A percentile compares a stretch with the other conserved stretches of the same genome.
phyloP scores from a whole-genome alignment of 1,140 invertebrate genomes.

The Drosophila grimshawi region DNA sequence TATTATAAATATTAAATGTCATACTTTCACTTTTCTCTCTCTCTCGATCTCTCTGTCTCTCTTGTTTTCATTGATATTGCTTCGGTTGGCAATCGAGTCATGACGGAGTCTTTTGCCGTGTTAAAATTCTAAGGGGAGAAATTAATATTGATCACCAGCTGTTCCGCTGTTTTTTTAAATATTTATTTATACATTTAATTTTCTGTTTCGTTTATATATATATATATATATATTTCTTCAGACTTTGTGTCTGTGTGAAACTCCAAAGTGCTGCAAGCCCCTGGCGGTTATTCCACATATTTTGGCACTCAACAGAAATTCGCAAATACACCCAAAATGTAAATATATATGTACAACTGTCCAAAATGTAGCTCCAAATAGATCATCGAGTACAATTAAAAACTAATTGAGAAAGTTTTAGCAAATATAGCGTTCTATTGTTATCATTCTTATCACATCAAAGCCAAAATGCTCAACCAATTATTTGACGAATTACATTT shows the following conservation, averaged over 20 bases:
- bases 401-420: conserved; percentile 37
- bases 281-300: background rate
- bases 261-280: background rate
- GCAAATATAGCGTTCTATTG: conserved; percentile 44
- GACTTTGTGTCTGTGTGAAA: background rate
- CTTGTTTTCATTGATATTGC: background rate
- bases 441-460: conserved; percentile 48
- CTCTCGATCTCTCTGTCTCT: background rate
- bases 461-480: conserved; percentile 42
- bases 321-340: background rate
- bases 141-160: background rate
- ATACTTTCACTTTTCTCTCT: conserved; percentile 1
- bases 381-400: conserved; percentile 29
- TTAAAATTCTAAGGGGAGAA: background rate
- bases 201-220: too few species aligned
- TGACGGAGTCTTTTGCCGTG: background rate
- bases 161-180: too few species aligned
- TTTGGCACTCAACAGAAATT: background rate
- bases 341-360: conserved; percentile 4
- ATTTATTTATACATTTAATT: too few species aligned
- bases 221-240: background rate
- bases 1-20: background rate
- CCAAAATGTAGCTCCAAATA: background rate
- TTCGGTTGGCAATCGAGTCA: background rate
- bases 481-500: conserved; percentile 23